phyloP scores from a whole-genome alignment of 2,888 invertebrate species.

The Graphium colonna region DNA sequence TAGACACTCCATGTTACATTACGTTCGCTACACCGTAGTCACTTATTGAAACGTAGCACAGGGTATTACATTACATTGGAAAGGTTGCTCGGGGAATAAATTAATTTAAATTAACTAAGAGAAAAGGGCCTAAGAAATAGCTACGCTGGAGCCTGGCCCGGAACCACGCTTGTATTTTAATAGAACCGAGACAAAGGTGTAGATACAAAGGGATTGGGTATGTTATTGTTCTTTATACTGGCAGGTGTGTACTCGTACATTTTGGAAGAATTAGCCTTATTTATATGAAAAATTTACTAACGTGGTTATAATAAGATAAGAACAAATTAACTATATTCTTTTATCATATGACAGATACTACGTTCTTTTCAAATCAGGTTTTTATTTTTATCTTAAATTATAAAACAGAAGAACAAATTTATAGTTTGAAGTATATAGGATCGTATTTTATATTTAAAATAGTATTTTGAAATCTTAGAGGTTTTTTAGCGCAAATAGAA shows the following conservation, averaged over 20 bases:
- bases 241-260: slow-evolving; percentile 27
- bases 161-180: slow-evolving; percentile 64
- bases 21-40: not conserved
- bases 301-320: no score
- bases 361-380: not conserved
- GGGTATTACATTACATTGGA: slow-evolving; percentile 1
- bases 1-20: not conserved
- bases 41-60: slow-evolving; percentile 2
- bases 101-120: slow-evolving; percentile 73
- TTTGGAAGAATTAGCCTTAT: slow-evolving; percentile 27
- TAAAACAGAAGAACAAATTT: no score
- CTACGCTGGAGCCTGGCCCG: slow-evolving; percentile 46
- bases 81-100: slow-evolving; percentile 55
- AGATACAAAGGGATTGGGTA: slow-evolving; percentile 60
- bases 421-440: no score
- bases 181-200: slow-evolving; percentile 63
- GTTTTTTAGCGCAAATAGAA: no score
- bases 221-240: slow-evolving; percentile 51
- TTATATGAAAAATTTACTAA: not conserved
- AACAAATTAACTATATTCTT: no score
- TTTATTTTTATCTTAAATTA: no score
- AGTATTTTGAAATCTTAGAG: no score
- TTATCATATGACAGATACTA: no score
- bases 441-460: no score
- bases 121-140: slow-evolving; percentile 65